Evolutionary conservation across 2,888 invertebrate genomes (phyloP), one percentile per base, ranked within the genome.

Genomic region (Clivina fossor): DNA sequence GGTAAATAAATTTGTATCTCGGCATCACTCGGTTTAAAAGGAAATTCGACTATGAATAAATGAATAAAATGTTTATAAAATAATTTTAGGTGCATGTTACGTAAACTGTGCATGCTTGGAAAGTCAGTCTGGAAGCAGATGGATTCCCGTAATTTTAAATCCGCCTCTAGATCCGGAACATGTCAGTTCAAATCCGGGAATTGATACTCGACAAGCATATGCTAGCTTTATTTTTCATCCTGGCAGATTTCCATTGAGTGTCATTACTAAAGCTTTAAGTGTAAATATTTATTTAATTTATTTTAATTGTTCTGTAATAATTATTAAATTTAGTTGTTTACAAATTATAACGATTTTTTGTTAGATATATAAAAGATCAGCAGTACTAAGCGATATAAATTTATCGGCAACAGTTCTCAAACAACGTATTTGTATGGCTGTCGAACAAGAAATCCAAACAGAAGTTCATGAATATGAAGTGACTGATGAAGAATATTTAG

Each of bases 211-310:
- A 35, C 85, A 88, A 68, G 79, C 83, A 7, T 90, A 87, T 68
- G 78, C 88, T 57, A 81, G 85, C 47, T 82, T 84, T 61, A 86
- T 96, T 63, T 91, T 95, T 66, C 82, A 89, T 65, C 92, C 92
- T 0, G 91, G 90, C 8, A 80, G 88, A 60, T 95, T 95, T 75
- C 90, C 90, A 20, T 76, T 86, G 2, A 77, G 82, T n/a, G 90
- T 93, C 61, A 86, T 96, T 46, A 82, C 83, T 38, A 90, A 91
- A 71, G 93, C 93, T 0, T 77, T 94, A 3, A 85, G 84, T 71
- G 90, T 91, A 72, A 74, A 78, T 68, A n/a, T n/a, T n/a, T n/a
- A n/a, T n/a, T n/a, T n/a, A n/a, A n/a, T n/a, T n/a, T n/a, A n/a
- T n/a, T n/a, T n/a, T n/a, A n/a, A n/a, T n/a, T n/a, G n/a, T n/a